These are phyloP conservation scores for Salarias fasciatus DNA, from an alignment of 2,797 vertebrate species.

Conservation along the genomic window DNA sequence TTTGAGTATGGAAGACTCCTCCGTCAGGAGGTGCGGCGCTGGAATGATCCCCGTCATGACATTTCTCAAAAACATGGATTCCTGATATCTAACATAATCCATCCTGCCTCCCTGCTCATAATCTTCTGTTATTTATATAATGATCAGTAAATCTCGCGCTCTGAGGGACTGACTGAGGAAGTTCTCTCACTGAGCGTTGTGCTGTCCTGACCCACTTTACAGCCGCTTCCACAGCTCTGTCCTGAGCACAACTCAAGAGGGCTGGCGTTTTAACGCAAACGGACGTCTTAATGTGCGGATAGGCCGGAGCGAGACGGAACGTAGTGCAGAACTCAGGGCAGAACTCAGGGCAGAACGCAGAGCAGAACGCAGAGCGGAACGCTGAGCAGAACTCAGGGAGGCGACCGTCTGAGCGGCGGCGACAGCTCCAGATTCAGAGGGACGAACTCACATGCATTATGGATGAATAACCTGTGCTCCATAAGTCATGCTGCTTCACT, in stretches of 20 bases:
- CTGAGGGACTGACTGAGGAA: no score
- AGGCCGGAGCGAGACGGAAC: slow-evolving; percentile 19
- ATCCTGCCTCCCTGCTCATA: no score
- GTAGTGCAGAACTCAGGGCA: slow-evolving; percentile 23
- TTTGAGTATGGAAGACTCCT: no score
- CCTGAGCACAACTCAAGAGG: slow-evolving; percentile 31
- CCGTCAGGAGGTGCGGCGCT: no score
- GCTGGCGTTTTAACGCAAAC: slow-evolving; percentile 45
- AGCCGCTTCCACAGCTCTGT: slow-evolving; percentile 31
- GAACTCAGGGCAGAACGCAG: slow-evolving; percentile 18
- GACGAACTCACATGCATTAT: slow-evolving; percentile 67
- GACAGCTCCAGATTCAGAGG: slow-evolving; percentile 69
- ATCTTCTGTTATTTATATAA: no score
- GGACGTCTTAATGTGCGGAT: slow-evolving; percentile 67
- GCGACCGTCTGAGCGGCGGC: slow-evolving; percentile 56
- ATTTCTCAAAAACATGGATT: no score
- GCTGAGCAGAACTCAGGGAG: slow-evolving; percentile 37
- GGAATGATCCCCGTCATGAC: no score
- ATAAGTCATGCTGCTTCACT: slow-evolving; percentile 48
- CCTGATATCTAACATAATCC: no score
- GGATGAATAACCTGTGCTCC: slow-evolving; percentile 68
- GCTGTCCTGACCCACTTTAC: slow-evolving; percentile 21
- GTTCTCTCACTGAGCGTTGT: no score
- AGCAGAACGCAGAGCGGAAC: slow-evolving; percentile 37
- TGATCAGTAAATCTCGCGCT: no score